Base-by-base conservation (phyloP, 2,888 invertebrate species). In the Pandemis cinnamomeana region DNA sequence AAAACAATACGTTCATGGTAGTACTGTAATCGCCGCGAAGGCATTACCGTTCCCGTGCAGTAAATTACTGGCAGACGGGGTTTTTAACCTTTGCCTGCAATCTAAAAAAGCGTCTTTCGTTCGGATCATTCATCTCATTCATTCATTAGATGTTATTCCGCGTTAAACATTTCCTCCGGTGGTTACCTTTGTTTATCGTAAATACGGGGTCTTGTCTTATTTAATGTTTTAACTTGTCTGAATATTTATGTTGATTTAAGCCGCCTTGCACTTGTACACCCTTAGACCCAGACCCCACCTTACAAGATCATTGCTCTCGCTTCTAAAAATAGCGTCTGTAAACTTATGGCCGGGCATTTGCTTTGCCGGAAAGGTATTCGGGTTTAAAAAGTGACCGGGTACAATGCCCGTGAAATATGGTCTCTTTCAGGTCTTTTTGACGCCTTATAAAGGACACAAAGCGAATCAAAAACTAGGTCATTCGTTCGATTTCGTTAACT, bases 281-380 rank as follows among this genome's bases (percentile, higher is more conserved):
- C 58, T 58, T 58, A 55, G 55, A 46, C 27, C 27, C 27, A 4
- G 20, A 36, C 51, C 51, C 66, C n/a, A 42, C n/a, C 66, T 77
- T 76, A 70, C 72, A 84, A 86, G 91, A 88, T 87, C 90, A 91
- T 86, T 87, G 91, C 86, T 89, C 90, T 84, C 69, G 70, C 71
- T 80, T 83, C 87, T 84, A 87, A 86, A 89, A 88, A 90, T 90
- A 89, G 84, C 84, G 58, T 11, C 46, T 2, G 11, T 58, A 27
- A 55, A 10, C 27, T 58, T 58, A 58, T 27, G 58, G 27, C 27
- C 7, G 11, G 58, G 58, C 27, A 27, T 58, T 27, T 58, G 58
- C 53, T 20, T 55, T 20, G 58, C 58, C 10, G 58, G 58, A 27
- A 58, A 11, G 27, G 20, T 58, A 58, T 58, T 10, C 11, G 27